phyloP scores from a whole-genome alignment of 2,113 vertebrate species.

The Melanerpes formicivorus region DNA sequence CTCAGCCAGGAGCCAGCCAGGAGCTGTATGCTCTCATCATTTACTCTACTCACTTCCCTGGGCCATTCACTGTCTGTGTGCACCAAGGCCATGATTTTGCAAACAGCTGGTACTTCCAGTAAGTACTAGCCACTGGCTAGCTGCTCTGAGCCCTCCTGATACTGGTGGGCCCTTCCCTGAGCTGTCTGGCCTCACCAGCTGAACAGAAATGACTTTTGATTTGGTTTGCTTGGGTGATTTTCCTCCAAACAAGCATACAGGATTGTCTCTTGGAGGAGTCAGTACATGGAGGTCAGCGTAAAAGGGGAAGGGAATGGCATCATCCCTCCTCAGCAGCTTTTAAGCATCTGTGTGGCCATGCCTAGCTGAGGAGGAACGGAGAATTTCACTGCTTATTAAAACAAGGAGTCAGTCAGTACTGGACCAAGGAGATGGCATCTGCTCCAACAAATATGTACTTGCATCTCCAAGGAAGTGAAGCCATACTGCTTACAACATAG shows the following conservation, averaged over 20 bases:
- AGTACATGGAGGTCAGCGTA: not conserved
- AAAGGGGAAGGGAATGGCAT: not conserved
- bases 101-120: not conserved
- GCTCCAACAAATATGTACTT: not conserved
- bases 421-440: not conserved
- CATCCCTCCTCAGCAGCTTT: not conserved
- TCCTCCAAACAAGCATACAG: not conserved
- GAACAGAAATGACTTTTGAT: not conserved
- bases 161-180: not conserved
- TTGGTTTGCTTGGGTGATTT: not conserved
- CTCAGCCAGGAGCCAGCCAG: not conserved
- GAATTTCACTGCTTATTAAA: not conserved
- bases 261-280: accelerated
- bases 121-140: not conserved
- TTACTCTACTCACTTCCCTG: not conserved
- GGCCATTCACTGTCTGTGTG: accelerated
- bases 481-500: not conserved
- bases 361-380: not conserved
- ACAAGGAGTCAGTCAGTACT: not conserved
- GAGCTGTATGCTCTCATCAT: not conserved
- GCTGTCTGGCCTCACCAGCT: not conserved
- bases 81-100: not conserved
- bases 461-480: not conserved
- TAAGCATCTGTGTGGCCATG: accelerated
- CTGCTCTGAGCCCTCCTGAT: not conserved